Evolutionary conservation across 1,140 invertebrate species (phyloP).

Genomic region (Drosophila cardini): DNA sequence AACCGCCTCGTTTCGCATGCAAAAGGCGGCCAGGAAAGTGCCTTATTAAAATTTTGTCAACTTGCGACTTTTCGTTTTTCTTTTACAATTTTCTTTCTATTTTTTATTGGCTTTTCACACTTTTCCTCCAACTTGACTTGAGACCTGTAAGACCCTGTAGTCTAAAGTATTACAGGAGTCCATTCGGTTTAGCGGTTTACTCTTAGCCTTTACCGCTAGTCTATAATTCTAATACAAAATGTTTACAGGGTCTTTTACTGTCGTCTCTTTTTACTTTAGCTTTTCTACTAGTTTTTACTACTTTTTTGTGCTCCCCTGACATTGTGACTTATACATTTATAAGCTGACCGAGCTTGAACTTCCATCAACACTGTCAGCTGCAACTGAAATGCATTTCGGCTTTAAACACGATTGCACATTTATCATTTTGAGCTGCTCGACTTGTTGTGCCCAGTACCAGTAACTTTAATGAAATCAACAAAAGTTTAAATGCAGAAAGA

Average conservation of each 20-base stretch:
- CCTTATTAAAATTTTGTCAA: conserved; percentile 83
- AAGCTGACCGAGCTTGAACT: conserved; percentile 29
- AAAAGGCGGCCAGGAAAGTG: conserved; percentile 78
- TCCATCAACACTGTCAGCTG: neutral
- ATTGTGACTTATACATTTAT: conserved; percentile 58
- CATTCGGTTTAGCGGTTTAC: no score
- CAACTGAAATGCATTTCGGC: conserved; percentile 7
- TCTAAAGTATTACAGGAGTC: no score
- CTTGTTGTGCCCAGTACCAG: no score
- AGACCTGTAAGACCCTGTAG: conserved; percentile 14
- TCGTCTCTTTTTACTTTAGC: no score
- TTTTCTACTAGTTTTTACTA: no score
- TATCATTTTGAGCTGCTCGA: neutral
- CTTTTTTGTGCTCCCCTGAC: conserved; percentile 40
- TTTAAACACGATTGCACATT: neutral
- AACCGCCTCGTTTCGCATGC: conserved; percentile 68
- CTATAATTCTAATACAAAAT: no score
- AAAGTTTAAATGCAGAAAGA: no score
- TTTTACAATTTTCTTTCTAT: conserved; percentile 16
- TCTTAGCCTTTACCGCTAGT: no score
- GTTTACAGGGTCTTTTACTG: no score
- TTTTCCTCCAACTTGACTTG: conserved; percentile 26
- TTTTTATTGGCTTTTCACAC: conserved; percentile 51
- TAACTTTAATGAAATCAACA: no score
- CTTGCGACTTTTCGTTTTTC: conserved; percentile 55